Conservation (phyloP, 2,888 invertebrate species). For the Syrista parreyssii region DNA sequence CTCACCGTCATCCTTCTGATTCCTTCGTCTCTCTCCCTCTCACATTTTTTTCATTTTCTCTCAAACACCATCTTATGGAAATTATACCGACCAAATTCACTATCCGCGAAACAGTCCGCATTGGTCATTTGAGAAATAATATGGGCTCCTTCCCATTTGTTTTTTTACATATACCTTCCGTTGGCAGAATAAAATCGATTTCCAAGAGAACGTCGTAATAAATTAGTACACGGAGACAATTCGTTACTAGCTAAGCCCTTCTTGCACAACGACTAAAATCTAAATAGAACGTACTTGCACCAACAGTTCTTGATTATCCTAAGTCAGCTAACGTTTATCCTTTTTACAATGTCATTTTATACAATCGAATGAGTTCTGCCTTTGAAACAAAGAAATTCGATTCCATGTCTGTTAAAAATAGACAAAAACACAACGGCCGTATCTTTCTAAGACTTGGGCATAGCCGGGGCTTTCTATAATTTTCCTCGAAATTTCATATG, state of each 20-base stretch:
- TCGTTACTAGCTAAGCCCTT: neutral
- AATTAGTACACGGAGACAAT: neutral
- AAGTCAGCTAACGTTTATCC: neutral
- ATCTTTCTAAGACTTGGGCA: neutral
- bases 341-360: neutral
- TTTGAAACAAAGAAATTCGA: neutral
- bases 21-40: slow-evolving; percentile 8
- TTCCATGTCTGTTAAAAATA: neutral
- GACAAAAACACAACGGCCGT: neutral
- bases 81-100: neutral
- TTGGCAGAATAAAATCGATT: neutral
- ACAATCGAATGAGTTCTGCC: neutral
- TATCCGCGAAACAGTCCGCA: neutral
- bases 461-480: neutral
- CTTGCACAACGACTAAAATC: neutral
- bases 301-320: neutral
- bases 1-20: neutral
- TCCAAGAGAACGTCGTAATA: neutral
- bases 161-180: neutral
- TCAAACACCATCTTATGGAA: slow-evolving; percentile 25
- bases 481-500: neutral
- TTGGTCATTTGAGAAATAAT: slow-evolving; percentile 5
- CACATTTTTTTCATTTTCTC: slow-evolving; percentile 14
- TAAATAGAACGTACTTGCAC: neutral
- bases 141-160: too few species aligned